A percentile compares a stretch with the other conserved stretches of the same genome.
phyloP scores from a whole-genome alignment of 2,113 vertebrate species.

The Cebus imitator region DNA sequence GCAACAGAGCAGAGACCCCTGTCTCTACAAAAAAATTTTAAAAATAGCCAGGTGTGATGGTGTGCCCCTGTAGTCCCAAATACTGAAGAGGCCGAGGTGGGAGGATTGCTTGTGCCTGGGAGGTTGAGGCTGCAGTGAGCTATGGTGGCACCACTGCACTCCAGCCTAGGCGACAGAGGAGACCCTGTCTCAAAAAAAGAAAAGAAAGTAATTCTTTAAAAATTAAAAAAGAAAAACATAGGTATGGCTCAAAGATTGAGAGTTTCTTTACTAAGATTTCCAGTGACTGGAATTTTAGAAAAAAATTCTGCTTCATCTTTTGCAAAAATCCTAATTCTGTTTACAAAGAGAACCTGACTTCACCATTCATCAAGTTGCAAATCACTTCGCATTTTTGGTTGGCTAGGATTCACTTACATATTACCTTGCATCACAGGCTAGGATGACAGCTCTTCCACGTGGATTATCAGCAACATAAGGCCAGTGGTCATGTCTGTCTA shows the following conservation, averaged over 20 bases:
- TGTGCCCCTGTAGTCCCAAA: no score
- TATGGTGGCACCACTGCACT: no score
- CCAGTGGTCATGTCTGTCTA: background rate
- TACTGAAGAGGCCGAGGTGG: no score
- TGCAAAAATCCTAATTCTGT: background rate
- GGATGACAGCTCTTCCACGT: background rate
- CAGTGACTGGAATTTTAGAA: background rate
- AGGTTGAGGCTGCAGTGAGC: no score
- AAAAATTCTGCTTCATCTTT: background rate
- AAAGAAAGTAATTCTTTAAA: no score
- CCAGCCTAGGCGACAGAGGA: no score
- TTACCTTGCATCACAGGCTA: background rate
- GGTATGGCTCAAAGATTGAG: background rate
- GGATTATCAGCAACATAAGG: background rate
- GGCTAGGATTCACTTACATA: background rate
- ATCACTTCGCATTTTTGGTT: background rate
- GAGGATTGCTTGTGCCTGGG: no score
- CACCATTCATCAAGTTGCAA: accelerated
- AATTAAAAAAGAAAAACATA: no score
- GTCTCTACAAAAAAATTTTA: no score
- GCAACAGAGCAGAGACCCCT: no score
- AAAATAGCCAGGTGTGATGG: no score
- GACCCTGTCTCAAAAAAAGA: no score
- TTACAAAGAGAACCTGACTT: background rate
- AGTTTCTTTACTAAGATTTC: background rate